phyloP scores from a whole-genome alignment of 1,140 invertebrate genomes.

The Heterodera carotae region DNA sequence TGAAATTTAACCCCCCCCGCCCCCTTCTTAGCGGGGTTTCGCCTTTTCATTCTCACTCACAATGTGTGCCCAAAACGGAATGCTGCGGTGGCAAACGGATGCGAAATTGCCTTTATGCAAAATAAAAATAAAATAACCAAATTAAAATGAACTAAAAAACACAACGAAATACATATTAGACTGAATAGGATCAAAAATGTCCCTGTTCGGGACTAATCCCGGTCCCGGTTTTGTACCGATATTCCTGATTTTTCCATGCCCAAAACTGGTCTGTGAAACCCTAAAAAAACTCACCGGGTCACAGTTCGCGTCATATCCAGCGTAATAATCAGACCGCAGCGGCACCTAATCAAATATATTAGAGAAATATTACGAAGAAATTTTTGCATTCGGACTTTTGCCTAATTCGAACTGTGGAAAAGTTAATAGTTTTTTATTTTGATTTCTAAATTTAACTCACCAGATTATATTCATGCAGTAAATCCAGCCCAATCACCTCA shows the following conservation, averaged over 20 bases:
- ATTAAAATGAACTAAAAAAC: constrained; percentile 16
- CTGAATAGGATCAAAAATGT: too few species aligned
- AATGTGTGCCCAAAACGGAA: constrained; percentile 71
- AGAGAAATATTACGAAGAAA: too few species aligned
- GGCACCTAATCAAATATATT: constrained; percentile 32
- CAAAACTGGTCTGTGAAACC: too few species aligned
- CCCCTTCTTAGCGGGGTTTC: too few species aligned
- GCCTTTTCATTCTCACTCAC: too few species aligned
- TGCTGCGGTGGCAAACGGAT: constrained; percentile 57
- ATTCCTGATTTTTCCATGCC: too few species aligned
- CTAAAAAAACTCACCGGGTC: constrained; percentile 21
- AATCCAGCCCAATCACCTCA: constrained; percentile 56
- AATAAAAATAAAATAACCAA: neutral
- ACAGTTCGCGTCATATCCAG: constrained; percentile 23
- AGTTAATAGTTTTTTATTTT: neutral
- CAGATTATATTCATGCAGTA: constrained; percentile 52
- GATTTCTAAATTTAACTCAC: constrained; percentile 15
- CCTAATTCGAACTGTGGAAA: too few species aligned
- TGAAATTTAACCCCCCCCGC: too few species aligned
- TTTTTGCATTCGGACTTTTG: too few species aligned
- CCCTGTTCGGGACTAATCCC: too few species aligned
- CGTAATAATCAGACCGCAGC: constrained; percentile 55
- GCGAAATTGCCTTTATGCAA: constrained; percentile 50
- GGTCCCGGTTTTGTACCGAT: too few species aligned
- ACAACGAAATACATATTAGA: too few species aligned